Percentiles rank a stretch among this genome's conserved stretches.
phyloP scores from a whole-genome alignment of 2,113 vertebrate genomes.

The Centropristis striata region DNA sequence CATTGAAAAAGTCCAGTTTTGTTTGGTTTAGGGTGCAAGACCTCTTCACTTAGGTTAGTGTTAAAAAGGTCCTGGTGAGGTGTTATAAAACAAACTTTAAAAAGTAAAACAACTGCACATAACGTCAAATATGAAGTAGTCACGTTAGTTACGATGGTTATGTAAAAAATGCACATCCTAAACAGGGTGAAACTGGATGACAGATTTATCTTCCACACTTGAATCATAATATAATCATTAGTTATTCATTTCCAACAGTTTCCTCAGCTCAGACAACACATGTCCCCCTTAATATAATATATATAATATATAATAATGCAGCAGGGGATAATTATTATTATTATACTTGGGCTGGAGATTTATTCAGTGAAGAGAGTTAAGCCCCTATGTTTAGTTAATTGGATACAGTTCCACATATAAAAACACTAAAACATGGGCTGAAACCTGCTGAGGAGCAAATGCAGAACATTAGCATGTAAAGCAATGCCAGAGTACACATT shows the following conservation, averaged over 20 bases:
- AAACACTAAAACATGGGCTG: not conserved
- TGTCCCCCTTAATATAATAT: not conserved
- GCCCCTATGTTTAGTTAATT: not conserved
- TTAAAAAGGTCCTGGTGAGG: too few relatives aligned
- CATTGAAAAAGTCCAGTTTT: too few relatives aligned
- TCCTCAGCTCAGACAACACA: constrained; percentile 13
- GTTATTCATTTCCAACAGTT: constrained; percentile 29
- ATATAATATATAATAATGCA: not conserved
- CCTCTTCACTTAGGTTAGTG: too few relatives aligned
- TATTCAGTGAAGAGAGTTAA: not conserved
- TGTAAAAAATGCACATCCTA: too few relatives aligned
- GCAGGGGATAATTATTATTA: constrained; percentile 16
- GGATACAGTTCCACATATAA: not conserved
- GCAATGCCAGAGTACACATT: not conserved
- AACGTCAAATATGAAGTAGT: too few relatives aligned
- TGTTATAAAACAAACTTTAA: too few relatives aligned
- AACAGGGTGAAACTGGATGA: constrained; percentile 19
- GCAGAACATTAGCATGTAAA: rapidly evolving
- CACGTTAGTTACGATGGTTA: too few relatives aligned
- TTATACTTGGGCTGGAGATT: not conserved
- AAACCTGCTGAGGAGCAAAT: not conserved
- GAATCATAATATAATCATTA: constrained; percentile 28
- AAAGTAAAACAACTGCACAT: too few relatives aligned
- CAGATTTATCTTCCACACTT: not conserved
- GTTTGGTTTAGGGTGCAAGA: too few relatives aligned